Evolutionary conservation across 1,140 invertebrate species (phyloP).

Genomic region (Cherax destructor): DNA sequence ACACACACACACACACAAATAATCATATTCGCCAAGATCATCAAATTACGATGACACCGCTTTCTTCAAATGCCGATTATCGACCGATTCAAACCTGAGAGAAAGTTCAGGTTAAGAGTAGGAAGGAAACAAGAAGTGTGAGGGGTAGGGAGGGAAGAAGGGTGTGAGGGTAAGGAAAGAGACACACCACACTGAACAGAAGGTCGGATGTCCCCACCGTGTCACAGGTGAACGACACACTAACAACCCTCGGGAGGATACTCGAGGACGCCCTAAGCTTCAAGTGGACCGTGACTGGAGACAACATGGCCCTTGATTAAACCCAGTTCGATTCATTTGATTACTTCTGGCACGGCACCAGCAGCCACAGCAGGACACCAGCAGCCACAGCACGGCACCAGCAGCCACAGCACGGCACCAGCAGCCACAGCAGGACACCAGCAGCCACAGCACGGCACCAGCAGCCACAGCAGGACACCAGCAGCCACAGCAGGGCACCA

Average conservation of each 20-base stretch:
- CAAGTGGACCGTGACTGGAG: not conserved
- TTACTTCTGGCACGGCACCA: constrained; percentile 4
- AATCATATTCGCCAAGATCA: not conserved
- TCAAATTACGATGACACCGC: not conserved
- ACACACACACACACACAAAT: not conserved
- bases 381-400: no score
- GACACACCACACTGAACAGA: not conserved
- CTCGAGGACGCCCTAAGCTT: not conserved
- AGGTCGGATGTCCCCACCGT: not conserved
- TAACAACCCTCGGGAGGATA: not conserved
- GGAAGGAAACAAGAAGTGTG: not conserved
- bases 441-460: no score
- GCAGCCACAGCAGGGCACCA: no score
- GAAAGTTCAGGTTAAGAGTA: not conserved
- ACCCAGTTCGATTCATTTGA: constrained; percentile 7
- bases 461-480: no score
- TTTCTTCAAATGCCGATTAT: not conserved
- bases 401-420: no score
- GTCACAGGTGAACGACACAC: not conserved
- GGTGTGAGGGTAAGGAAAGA: not conserved
- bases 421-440: no score
- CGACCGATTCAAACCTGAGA: not conserved
- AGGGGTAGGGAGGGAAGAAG: not conserved
- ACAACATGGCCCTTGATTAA: constrained; percentile 10
- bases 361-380: not conserved